These are phyloP conservation scores for Onychostoma macrolepis DNA, from an alignment of 2,113 vertebrate species.

Conservation along the genomic window DNA sequence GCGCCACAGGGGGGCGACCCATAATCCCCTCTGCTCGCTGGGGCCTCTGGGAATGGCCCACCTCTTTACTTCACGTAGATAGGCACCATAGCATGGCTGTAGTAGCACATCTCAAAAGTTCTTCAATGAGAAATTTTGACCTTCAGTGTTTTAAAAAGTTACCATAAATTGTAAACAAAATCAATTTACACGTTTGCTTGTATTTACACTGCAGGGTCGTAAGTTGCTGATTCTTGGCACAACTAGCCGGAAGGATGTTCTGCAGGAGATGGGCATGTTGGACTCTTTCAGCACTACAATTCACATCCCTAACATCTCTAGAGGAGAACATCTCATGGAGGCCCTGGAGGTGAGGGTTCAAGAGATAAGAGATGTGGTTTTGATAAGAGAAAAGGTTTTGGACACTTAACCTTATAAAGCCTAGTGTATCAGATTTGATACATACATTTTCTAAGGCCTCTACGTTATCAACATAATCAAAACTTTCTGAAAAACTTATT, in stretches of 20 bases:
- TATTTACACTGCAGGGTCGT: constrained; percentile 80
- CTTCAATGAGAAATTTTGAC: not conserved
- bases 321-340: constrained; percentile 87
- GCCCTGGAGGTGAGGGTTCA: constrained; percentile 81
- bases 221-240: constrained; percentile 97
- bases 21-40: constrained; percentile 49
- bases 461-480: not conserved
- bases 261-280: constrained; percentile 97
- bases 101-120: constrained; percentile 13
- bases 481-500: not conserved
- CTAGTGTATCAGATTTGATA: not conserved
- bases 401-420: not conserved
- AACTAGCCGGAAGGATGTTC: constrained; percentile 93
- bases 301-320: constrained; percentile 90
- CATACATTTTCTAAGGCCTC: not conserved
- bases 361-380: not conserved
- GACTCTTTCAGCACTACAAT: constrained; percentile 95
- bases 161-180: not conserved
- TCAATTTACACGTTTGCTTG: constrained; percentile 17
- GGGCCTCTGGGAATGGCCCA: constrained; percentile 60
- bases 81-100: not conserved
- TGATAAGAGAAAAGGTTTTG: no score
- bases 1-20: constrained; percentile 79
- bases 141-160: not conserved
- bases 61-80: constrained; percentile 40